phyloP scores from a whole-genome alignment of 2,113 vertebrate species.

The Heterotis niloticus region DNA sequence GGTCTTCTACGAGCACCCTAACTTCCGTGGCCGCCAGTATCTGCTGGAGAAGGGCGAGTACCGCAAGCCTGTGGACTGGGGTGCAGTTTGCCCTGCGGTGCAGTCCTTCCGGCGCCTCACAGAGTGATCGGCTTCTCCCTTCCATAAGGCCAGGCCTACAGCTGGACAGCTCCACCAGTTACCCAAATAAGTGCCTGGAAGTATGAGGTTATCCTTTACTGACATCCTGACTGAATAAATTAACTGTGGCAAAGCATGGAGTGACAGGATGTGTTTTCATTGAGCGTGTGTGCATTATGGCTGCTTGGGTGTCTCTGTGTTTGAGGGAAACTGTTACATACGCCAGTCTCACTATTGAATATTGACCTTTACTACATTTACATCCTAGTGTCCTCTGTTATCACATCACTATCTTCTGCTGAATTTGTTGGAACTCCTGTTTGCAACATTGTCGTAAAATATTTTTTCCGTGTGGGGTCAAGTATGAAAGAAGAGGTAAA shows the following conservation, averaged over 20 bases:
- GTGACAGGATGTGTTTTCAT: conserved; percentile 12
- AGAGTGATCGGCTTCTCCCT: conserved; percentile 50
- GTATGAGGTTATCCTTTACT: not conserved
- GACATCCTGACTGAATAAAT: conserved; percentile 49
- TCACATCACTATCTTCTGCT: too few relatives aligned
- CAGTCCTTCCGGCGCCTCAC: conserved; percentile 80
- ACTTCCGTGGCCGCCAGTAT: conserved; percentile 85
- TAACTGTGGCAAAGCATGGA: conserved; percentile 36
- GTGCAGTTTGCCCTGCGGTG: conserved; percentile 67
- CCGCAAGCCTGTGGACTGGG: conserved; percentile 83
- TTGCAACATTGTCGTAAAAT: too few relatives aligned
- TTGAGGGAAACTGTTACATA: not conserved
- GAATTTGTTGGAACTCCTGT: too few relatives aligned
- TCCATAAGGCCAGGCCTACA: not conserved
- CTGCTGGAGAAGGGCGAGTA: conserved; percentile 88
- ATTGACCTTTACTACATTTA: too few relatives aligned
- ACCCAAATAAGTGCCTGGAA: not conserved
- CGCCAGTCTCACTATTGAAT: too few relatives aligned
- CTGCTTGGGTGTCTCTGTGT: not conserved
- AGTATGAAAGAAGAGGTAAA: too few relatives aligned
- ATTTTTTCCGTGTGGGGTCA: too few relatives aligned
- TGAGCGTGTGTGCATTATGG: not conserved
- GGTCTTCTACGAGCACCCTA: conserved; percentile 88
- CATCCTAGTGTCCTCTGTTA: too few relatives aligned
- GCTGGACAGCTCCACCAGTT: not conserved